phyloP scores from a whole-genome alignment of 2,113 vertebrate genomes.

The Bos taurus region ARS-UCD2.0 NC_037332.1:80771001-80771500 shows the following conservation, averaged over 20 bases:
- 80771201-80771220: neutral
- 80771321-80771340: neutral
- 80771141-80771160: neutral
- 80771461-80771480: neutral
- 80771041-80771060: neutral
- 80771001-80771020: neutral
- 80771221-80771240: neutral
- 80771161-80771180: neutral
- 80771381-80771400: neutral
- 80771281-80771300: neutral
- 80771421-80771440: neutral
- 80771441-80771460: neutral
- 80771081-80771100: neutral
- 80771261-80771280: neutral
- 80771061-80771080: neutral
- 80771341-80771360: neutral
- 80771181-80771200: neutral
- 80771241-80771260: neutral
- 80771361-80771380: neutral
- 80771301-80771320: neutral
- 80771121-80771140: neutral
- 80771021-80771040: neutral
- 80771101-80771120: neutral
- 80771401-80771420: neutral
- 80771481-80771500: neutral